Evolutionary conservation across 2,113 vertebrate genomes (phyloP).

Genomic region (Pterocles gutturalis): DNA sequence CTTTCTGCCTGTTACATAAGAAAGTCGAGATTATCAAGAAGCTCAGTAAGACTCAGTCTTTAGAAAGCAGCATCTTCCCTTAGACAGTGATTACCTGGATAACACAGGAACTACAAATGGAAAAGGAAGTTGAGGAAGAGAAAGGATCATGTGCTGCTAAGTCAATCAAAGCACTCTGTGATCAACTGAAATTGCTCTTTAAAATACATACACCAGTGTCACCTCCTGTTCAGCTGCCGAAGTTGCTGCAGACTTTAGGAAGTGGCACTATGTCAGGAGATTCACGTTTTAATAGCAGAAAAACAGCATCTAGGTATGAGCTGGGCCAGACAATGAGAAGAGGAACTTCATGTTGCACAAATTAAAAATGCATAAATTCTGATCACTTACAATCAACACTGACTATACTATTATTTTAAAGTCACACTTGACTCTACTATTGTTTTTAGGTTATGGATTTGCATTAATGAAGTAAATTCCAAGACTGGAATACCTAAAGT

Average conservation of each 20-base stretch:
- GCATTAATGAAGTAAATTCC: not conserved
- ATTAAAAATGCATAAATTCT: not conserved
- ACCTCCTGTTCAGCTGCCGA: not conserved
- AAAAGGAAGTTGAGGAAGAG: not conserved
- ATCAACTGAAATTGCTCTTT: not conserved
- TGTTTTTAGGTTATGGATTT: not conserved
- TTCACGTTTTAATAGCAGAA: not conserved
- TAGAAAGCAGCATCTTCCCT: not conserved
- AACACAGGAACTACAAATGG: not conserved
- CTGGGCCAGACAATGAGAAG: not conserved
- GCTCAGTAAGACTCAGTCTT: not conserved
- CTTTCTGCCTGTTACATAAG: not conserved
- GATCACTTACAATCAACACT: not conserved
- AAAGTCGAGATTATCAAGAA: not conserved
- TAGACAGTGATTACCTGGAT: not conserved
- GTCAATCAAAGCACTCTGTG: not conserved
- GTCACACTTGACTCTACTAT: not conserved
- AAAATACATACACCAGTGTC: not conserved
- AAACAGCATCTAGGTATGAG: not conserved
- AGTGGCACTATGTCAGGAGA: not conserved
- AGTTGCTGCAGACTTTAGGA: not conserved
- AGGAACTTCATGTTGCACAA: not conserved
- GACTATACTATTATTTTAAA: not conserved
- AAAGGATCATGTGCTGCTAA: not conserved
- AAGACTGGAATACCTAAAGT: not conserved